Evolutionary conservation across 2,797 vertebrate species (phyloP), one percentile per base, ranked within the genome.

Genomic region (Lutjanus campechanus): DNA sequence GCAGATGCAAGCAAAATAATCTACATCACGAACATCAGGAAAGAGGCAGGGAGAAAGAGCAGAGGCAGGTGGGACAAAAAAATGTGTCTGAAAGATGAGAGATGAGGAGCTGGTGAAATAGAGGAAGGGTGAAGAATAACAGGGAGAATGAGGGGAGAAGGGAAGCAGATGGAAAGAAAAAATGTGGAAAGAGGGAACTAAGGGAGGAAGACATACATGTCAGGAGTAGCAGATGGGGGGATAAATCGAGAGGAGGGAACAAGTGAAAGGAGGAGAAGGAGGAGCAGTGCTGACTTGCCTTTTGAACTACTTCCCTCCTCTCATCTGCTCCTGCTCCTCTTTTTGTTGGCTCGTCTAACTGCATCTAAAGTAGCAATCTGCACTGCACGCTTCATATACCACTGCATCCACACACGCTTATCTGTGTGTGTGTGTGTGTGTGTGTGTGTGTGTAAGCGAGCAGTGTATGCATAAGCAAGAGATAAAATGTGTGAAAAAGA

Each of bases 361-460:
- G 77, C 77, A 84, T 83, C 80, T 59, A 49, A 88, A 87, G 76
- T 62, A 73, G 80, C 73, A 77, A 88, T 88, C 82, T 90, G 86
- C 80, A 82, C 82, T 90, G 86, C 80, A 82, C 73, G 76, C 67
- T 65, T 85, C 81, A 80, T n/a, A 78, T 78, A 72, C 40, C 77
- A 15, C 61, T 40, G 44, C 43, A 53, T 80, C 46, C 41, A 19
- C 51, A 66, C 41, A 60, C 43, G 1, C 59, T 76, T 77, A 68
- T 83, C 41, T 22, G 9, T 11, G 7, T 55, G 49, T 15, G 58
- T 44, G 29, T 63, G 64, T 63, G 56, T 65, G 56, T 59, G 73
- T 56, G 59, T 56, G 56, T 40, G 70, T 13, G 65, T 11, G 19
- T 4, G 5, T 40, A 29, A 9, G 44, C 19, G 9, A 15, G 4